These are phyloP conservation scores for Clistopyga incitator DNA, from an alignment of 2,888 invertebrate genomes.

Conservation along the genomic window DNA sequence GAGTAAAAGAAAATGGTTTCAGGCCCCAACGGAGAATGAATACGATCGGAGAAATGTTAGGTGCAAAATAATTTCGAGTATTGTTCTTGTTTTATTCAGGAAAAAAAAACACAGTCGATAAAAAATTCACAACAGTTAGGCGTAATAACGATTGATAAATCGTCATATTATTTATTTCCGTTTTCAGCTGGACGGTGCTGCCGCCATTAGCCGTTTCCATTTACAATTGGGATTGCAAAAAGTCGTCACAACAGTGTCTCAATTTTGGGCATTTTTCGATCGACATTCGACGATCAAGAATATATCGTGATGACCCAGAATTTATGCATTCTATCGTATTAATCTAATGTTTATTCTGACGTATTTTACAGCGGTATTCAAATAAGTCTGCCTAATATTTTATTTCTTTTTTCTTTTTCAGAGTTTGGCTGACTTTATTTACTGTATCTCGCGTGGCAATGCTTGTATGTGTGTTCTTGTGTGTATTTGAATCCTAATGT, in stretches of 20 bases:
- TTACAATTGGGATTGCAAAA: background rate
- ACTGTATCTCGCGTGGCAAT: background rate
- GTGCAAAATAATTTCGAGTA: background rate
- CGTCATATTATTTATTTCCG: background rate
- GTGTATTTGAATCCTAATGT: background rate
- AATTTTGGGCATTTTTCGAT: background rate
- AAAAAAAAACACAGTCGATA: background rate
- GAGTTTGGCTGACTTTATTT: background rate
- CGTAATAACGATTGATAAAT: background rate
- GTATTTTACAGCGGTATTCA: background rate
- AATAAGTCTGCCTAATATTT: background rate
- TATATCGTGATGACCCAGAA: background rate
- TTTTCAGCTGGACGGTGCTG: background rate
- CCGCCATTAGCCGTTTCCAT: background rate
- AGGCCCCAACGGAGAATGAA: background rate
- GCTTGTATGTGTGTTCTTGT: background rate
- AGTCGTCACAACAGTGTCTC: background rate
- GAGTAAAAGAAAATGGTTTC: background rate
- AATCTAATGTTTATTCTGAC: background rate
- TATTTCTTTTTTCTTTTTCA: background rate
- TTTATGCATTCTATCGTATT: background rate
- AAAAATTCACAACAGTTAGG: background rate
- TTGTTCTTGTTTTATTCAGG: conserved; percentile 2
- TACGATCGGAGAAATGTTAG: background rate
- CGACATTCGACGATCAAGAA: background rate